Evolutionary conservation across 37 sponge, comb jelly and placozoan species (phyloP), one percentile per base, ranked within the genome.

Genomic region (Aplysina aerophoba): DNA sequence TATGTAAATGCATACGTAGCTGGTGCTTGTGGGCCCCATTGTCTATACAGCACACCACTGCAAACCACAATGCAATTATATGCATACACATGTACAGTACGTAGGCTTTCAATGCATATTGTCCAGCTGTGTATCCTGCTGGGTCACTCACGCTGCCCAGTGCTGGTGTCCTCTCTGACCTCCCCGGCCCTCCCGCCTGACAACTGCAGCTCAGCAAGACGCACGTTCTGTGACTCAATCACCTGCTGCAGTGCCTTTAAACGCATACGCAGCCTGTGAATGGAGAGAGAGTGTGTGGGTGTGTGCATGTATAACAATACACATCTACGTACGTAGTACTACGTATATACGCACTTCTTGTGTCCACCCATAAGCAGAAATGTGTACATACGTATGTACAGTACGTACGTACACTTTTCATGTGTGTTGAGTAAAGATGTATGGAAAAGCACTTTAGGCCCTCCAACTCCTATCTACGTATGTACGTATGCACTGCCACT

Each of bases 241-340:
- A 91, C 86, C 27, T 92, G 82, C 58, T 95, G 94, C 87, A 89
- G 39, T 22, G 90, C 89, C 91, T 95, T 98, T 15, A 98, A 55
- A 61, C 94, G 74, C 55, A 92, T 35, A 55, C 96, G 82, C 39
- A 95, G 62, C 79, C 96, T 96, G 25, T 19, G 25, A 4, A 84
- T 12, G 28, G 33, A 74, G 22, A 31, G 35, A 83, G 6, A 20
- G 27, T 50, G 27, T 63, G 24, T 44, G 50, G 6, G 4, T 13
- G 28, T 62, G 28, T 4, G 24, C 4, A 4, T 3, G 64, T 13
- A 62, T 62, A 13, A 62, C 4, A 62, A 62, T 13, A 28, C 64
- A 62, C 19, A 58, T 19, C 17, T 58, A 58, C 59, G 59, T 58
- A 58, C 59, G 59, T 58, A 58, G 17, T 58, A 58, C 19, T 58